Evolutionary conservation across 2,888 invertebrate genomes (phyloP).

Genomic region (Acleris sparsana): DNA sequence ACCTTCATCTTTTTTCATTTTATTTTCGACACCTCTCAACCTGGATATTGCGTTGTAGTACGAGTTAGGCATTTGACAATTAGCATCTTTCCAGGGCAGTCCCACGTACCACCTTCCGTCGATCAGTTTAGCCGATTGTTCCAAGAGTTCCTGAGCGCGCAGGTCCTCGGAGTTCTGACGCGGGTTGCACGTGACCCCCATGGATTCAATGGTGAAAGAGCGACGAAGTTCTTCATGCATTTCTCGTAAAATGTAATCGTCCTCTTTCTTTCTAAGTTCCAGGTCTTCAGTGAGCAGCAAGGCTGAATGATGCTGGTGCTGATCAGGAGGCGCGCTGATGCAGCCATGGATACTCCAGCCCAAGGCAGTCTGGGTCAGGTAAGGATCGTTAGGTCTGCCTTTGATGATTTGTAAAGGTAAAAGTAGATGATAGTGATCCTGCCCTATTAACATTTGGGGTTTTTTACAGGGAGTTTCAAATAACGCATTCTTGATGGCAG

Average conservation of each 20-base stretch:
- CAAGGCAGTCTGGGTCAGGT: conserved; percentile 40
- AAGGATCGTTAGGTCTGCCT: conserved; percentile 40
- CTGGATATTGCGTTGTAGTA: conserved; percentile 27
- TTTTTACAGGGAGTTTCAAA: conserved; percentile 16
- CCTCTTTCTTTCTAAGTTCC: not conserved
- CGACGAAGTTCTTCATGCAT: conserved; percentile 34
- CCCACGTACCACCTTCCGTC: conserved; percentile 41
- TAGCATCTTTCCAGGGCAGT: conserved; percentile 42
- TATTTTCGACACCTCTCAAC: not conserved
- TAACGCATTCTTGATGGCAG: conserved; percentile 26
- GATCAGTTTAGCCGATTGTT: conserved; percentile 1
- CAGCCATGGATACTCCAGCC: conserved; percentile 14
- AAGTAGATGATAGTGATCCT: conserved; percentile 46
- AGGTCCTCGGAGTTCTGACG: conserved; percentile 35
- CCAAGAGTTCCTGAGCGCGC: conserved; percentile 5
- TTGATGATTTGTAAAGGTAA: conserved; percentile 39
- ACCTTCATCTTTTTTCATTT: not conserved
- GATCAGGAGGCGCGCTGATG: not conserved
- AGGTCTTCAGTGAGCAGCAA: conserved; percentile 5
- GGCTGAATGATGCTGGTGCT: not conserved
- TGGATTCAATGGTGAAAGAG: conserved; percentile 37
- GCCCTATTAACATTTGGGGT: conserved; percentile 46
- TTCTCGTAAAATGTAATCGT: conserved; percentile 4
- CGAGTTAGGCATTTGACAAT: conserved; percentile 27
- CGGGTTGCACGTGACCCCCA: conserved; percentile 37